Conservation (phyloP, 1,140 invertebrate genomes). For the Drosophila dunni region DNA sequence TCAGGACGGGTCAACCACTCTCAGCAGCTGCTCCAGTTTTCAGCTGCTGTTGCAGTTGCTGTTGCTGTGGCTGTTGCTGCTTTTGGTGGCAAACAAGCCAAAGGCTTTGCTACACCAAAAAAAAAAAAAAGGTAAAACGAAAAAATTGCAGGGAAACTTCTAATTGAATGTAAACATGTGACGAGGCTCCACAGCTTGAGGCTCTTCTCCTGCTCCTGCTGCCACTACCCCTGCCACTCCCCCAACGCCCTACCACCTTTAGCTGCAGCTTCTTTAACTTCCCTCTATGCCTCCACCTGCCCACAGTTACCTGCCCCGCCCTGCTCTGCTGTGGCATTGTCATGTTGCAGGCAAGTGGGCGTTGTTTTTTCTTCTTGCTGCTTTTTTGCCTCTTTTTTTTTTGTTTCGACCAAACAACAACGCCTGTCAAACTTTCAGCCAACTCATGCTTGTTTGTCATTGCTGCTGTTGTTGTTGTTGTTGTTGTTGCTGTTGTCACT, state of each 20-base stretch:
- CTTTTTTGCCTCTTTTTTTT: conserved; percentile 14
- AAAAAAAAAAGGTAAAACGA: conserved; percentile 16
- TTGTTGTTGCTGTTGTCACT: conserved; percentile 55
- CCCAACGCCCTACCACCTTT: neutral
- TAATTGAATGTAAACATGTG: conserved; percentile 81
- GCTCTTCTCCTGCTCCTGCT: neutral
- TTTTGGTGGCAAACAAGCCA: conserved; percentile 61
- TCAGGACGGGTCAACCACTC: conserved; percentile 15
- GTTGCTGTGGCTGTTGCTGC: conserved; percentile 22
- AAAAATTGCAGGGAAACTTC: conserved; percentile 47
- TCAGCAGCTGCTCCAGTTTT: conserved; percentile 49
- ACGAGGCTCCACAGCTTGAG: conserved; percentile 29
- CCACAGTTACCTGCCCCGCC: neutral
- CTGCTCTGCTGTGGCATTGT: conserved; percentile 10
- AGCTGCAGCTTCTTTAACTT: neutral
- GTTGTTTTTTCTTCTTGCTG: conserved; percentile 25
- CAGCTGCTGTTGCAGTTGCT: conserved; percentile 22
- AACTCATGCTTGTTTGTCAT: conserved; percentile 57
- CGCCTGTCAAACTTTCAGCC: conserved; percentile 56
- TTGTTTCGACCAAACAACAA: conserved; percentile 20
- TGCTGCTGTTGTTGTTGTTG: conserved; percentile 31
- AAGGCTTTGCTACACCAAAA: conserved; percentile 25
- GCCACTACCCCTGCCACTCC: neutral
- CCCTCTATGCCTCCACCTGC: neutral
- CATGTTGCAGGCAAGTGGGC: conserved; percentile 23